Conservation (phyloP, 2,113 vertebrate genomes). For the Pelobates fuscus region DNA sequence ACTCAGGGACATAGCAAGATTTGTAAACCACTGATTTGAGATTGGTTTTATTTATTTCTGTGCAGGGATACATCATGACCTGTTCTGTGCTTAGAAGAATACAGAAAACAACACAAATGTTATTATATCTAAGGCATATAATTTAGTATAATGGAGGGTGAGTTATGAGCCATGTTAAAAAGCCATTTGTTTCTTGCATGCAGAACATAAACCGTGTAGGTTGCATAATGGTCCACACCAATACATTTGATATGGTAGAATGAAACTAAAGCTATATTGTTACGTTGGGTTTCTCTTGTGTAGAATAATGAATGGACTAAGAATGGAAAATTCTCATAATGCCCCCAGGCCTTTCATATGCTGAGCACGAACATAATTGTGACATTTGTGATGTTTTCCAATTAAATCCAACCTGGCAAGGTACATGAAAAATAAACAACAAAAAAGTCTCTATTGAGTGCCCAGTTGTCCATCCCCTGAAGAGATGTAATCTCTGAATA, state of each 20-base stretch:
- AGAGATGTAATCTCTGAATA: constrained; percentile 57
- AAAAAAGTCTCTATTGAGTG: constrained; percentile 34
- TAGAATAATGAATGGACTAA: constrained; percentile 14
- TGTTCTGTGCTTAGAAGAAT: too few relatives aligned
- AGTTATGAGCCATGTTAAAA: too few relatives aligned
- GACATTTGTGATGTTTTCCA: constrained; percentile 45
- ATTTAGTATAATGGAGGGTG: too few relatives aligned
- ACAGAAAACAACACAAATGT: too few relatives aligned
- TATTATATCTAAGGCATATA: too few relatives aligned
- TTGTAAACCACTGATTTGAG: too few relatives aligned
- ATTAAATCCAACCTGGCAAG: constrained; percentile 52
- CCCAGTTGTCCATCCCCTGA: constrained; percentile 41
- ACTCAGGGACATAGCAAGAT: too few relatives aligned
- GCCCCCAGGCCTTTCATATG: constrained; percentile 22
- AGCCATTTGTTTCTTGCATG: constrained; percentile 14
- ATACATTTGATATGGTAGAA: constrained; percentile 23
- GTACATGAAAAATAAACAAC: constrained; percentile 26
- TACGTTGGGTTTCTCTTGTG: constrained; percentile 16
- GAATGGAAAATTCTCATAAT: constrained; percentile 48
- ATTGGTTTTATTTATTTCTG: too few relatives aligned
- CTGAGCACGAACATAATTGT: constrained; percentile 25
- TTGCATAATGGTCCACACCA: constrained; percentile 3
- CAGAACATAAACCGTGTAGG: not conserved
- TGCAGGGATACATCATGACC: too few relatives aligned
- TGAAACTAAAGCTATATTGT: constrained; percentile 27